These are phyloP conservation scores for Nysson spinosus DNA, from an alignment of 2,888 invertebrate species.

Conservation along the genomic window DNA sequence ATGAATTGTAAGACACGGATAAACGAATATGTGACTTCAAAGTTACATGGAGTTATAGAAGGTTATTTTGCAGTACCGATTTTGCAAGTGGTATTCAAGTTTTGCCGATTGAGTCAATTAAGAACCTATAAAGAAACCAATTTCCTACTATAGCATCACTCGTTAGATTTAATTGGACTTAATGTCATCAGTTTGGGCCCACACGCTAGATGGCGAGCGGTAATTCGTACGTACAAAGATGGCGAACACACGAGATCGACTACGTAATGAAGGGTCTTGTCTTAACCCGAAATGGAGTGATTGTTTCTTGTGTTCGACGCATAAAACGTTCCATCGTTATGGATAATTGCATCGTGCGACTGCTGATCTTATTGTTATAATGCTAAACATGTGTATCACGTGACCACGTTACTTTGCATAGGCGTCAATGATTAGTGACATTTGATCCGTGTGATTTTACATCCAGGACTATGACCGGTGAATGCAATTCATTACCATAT, in stretches of 20 bases:
- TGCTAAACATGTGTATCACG: conserved; percentile 23
- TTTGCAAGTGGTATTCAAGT: too few relatives aligned
- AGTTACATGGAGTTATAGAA: too few relatives aligned
- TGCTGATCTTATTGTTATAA: conserved; percentile 29
- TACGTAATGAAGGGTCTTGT: conserved; percentile 25
- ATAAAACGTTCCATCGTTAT: conserved; percentile 32
- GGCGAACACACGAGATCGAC: too few relatives aligned
- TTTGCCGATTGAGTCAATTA: too few relatives aligned
- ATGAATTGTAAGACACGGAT: too few relatives aligned
- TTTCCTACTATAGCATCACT: too few relatives aligned
- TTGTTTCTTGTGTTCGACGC: conserved; percentile 12
- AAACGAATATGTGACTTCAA: too few relatives aligned
- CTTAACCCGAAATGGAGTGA: background rate
- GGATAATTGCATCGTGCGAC: conserved; percentile 42
- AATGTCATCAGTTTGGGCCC: conserved; percentile 38
- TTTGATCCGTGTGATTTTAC: conserved; percentile 12
- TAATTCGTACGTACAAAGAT: too few relatives aligned
- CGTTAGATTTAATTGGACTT: too few relatives aligned
- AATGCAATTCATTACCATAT: conserved; percentile 22
- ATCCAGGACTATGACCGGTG: background rate
- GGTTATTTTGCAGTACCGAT: too few relatives aligned
- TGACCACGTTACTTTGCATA: conserved; percentile 21
- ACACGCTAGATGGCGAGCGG: conserved; percentile 30
- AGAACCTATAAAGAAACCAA: too few relatives aligned
- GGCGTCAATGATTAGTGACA: conserved; percentile 36